Evolutionary conservation across 2,888 invertebrate genomes (phyloP).

Genomic region (Strigamia crassipes): DNA sequence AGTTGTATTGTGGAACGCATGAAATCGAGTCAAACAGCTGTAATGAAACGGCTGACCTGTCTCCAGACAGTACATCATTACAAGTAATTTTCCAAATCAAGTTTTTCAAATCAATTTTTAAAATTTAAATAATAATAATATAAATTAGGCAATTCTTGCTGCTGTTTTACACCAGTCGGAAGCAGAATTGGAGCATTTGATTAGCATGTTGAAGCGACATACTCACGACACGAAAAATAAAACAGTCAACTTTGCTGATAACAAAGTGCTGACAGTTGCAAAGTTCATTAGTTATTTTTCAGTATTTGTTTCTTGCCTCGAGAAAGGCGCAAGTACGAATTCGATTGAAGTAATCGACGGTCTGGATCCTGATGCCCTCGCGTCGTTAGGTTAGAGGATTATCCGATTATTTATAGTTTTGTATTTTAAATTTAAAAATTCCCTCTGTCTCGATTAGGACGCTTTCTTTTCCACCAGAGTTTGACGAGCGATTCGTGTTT

Average conservation of each 20-base stretch:
- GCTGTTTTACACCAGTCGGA: constrained; percentile 57
- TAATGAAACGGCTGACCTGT: constrained; percentile 50
- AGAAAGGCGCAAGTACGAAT: neutral
- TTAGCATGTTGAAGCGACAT: constrained; percentile 52
- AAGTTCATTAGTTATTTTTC: constrained; percentile 46
- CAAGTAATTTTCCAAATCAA: too few species aligned
- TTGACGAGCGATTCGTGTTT: constrained; percentile 52
- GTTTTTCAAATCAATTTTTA: too few species aligned
- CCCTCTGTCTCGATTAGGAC: constrained; percentile 52
- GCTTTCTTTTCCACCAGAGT: constrained; percentile 54
- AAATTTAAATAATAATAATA: too few species aligned
- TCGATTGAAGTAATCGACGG: neutral
- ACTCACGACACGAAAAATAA: constrained; percentile 41
- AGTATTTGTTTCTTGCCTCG: constrained; percentile 2
- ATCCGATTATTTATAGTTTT: neutral
- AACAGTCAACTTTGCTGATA: constrained; percentile 62
- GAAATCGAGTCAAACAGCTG: neutral
- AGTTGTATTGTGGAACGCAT: constrained; percentile 53
- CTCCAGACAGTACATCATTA: neutral
- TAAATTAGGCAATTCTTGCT: constrained; percentile 50
- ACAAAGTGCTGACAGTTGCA: constrained; percentile 60
- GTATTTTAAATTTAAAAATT: neutral
- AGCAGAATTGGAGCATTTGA: constrained; percentile 58
- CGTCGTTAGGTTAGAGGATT: neutral
- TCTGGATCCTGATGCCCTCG: neutral